Evolutionary conservation across 2,113 vertebrate genomes (phyloP).

Genomic region (Cavia porcellus): DNA sequence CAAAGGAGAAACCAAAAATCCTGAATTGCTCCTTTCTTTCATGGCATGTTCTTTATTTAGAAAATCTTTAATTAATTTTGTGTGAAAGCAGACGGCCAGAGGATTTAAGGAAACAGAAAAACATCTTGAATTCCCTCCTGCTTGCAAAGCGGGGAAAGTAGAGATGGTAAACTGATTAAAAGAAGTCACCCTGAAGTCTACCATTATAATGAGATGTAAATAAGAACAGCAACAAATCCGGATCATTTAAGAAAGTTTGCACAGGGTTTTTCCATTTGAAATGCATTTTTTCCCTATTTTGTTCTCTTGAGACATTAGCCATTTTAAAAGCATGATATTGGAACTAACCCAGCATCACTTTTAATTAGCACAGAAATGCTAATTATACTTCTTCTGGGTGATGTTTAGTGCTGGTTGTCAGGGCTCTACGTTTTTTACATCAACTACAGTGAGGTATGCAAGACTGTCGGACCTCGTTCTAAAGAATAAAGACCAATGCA

Average conservation of each 20-base stretch:
- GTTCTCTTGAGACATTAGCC: constrained; percentile 72
- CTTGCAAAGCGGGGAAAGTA: constrained; percentile 63
- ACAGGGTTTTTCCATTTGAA: constrained; percentile 72
- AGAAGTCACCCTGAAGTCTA: constrained; percentile 62
- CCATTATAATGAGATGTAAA: constrained; percentile 76
- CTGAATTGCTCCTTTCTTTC: constrained; percentile 72
- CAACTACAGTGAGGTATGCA: neutral
- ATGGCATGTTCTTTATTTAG: constrained; percentile 73
- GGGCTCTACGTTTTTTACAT: constrained; percentile 43
- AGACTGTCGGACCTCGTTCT: constrained; percentile 4
- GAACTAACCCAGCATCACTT: constrained; percentile 77
- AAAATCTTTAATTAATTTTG: constrained; percentile 84
- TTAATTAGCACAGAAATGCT: constrained; percentile 84
- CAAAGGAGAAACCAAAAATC: constrained; percentile 64
- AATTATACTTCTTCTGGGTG: constrained; percentile 80
- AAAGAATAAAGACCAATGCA: constrained; percentile 56
- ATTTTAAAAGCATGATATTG: constrained; percentile 85
- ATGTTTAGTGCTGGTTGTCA: constrained; percentile 74
- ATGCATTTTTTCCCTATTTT: constrained; percentile 62
- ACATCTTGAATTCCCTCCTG: constrained; percentile 73
- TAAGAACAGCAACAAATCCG: constrained; percentile 72
- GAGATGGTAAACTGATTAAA: constrained; percentile 77
- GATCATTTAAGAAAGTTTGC: constrained; percentile 74
- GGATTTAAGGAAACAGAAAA: constrained; percentile 80
- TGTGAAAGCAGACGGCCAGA: constrained; percentile 78